Conservation (phyloP, 2,888 invertebrate genomes). For the Podabrus alpinus region DNA sequence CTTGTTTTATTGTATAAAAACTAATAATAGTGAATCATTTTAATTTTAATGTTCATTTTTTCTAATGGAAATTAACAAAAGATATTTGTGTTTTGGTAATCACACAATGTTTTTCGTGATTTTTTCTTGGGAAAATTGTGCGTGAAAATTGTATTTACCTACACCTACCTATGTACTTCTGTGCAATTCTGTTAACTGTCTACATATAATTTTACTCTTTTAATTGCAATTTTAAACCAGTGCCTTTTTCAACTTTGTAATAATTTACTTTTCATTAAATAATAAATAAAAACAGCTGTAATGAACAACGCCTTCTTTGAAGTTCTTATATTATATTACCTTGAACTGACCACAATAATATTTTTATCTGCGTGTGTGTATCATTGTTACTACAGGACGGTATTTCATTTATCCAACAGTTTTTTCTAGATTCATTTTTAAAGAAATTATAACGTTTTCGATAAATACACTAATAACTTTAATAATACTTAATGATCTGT, state of each 20-base stretch:
- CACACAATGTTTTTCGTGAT: neutral
- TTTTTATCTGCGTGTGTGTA: neutral
- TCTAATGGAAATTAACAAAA: neutral
- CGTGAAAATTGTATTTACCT: neutral
- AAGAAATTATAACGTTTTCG: neutral
- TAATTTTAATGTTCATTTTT: neutral
- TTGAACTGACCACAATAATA: slow-evolving; percentile 4
- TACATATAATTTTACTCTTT: neutral
- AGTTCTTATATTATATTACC: neutral
- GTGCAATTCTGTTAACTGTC: neutral
- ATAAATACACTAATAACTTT: too few species aligned
- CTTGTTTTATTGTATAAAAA: slow-evolving; percentile 22
- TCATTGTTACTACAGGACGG: neutral
- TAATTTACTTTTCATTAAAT: neutral
- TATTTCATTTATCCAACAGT: neutral
- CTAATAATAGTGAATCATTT: neutral
- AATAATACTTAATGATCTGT: too few species aligned
- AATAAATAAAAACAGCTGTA: neutral
- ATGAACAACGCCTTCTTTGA: slow-evolving; percentile 5
- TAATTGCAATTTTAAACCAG: neutral
- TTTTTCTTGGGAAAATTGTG: neutral
- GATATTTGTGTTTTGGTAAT: neutral
- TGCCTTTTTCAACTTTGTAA: neutral
- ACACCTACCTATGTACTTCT: neutral
- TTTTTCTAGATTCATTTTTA: neutral